Evolutionary conservation across 2,113 vertebrate species (phyloP).

Genomic region (Cyrtonyx montezumae): DNA sequence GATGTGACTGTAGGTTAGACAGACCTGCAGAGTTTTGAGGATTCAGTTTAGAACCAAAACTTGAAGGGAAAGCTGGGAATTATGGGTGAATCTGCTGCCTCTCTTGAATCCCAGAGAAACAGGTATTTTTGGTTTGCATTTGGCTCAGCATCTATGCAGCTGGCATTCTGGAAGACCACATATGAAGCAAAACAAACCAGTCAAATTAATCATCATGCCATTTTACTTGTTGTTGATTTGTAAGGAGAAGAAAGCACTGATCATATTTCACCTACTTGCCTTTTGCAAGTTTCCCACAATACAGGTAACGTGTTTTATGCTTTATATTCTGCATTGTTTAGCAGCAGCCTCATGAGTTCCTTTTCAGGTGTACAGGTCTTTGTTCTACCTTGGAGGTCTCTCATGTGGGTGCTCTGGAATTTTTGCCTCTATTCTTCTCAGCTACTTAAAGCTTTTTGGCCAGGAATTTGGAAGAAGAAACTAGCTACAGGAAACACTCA

Average conservation of each 20-base stretch:
- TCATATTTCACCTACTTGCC: background rate
- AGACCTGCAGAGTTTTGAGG: background rate
- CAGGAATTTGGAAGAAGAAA: rapidly evolving
- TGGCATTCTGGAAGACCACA: background rate
- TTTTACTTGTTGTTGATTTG: background rate
- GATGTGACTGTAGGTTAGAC: background rate
- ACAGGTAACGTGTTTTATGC: background rate
- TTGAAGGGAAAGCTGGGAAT: background rate
- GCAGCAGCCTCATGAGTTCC: background rate
- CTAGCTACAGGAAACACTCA: background rate
- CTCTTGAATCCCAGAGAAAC: background rate
- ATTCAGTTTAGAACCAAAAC: background rate
- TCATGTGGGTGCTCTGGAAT: background rate
- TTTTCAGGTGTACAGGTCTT: background rate
- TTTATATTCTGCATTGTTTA: background rate
- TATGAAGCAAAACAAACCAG: background rate
- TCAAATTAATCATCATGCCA: background rate
- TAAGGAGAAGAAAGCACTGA: background rate
- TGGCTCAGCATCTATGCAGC: background rate
- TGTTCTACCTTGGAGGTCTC: background rate
- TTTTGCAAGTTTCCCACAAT: background rate
- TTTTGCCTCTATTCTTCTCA: background rate
- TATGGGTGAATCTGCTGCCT: background rate
- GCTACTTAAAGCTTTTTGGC: background rate
- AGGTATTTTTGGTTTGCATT: background rate